Evolutionary conservation across 2,113 vertebrate species (phyloP).

Genomic region (Carollia perspicillata): DNA sequence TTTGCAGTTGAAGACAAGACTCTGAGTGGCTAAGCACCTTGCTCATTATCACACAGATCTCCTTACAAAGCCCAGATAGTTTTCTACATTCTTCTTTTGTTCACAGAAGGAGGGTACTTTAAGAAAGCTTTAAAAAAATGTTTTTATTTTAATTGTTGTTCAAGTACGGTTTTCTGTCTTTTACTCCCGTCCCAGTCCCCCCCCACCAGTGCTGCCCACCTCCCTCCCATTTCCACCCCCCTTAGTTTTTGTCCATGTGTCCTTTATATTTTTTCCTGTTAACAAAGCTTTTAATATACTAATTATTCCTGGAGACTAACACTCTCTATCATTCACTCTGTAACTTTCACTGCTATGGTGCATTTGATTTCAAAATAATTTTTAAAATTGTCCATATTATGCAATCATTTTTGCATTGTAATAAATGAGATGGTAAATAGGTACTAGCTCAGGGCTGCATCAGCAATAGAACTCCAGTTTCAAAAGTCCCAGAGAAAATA

Average conservation of each 20-base stretch:
- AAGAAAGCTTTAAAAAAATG: slow-evolving; percentile 34
- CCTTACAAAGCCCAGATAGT: background rate
- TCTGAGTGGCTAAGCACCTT: background rate
- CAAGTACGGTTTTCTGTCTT: too few relatives aligned
- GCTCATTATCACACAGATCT: background rate
- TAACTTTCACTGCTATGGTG: background rate
- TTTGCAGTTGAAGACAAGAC: background rate
- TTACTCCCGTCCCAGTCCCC: too few relatives aligned
- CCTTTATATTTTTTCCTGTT: too few relatives aligned
- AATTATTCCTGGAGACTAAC: background rate
- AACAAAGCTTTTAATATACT: slow-evolving; percentile 4
- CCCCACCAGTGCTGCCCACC: too few relatives aligned
- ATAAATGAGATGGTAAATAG: background rate
- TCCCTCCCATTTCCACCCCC: too few relatives aligned
- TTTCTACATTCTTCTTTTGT: slow-evolving; percentile 25
- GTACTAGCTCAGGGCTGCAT: background rate
- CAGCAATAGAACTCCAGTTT: background rate
- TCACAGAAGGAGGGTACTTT: background rate
- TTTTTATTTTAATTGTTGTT: too few relatives aligned
- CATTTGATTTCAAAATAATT: background rate
- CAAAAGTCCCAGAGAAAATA: background rate
- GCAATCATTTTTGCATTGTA: background rate
- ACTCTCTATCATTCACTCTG: background rate
- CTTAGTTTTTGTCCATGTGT: too few relatives aligned
- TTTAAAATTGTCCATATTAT: background rate